phyloP scores from a whole-genome alignment of 2,113 vertebrate species.

The Stegostoma tigrinum region DNA sequence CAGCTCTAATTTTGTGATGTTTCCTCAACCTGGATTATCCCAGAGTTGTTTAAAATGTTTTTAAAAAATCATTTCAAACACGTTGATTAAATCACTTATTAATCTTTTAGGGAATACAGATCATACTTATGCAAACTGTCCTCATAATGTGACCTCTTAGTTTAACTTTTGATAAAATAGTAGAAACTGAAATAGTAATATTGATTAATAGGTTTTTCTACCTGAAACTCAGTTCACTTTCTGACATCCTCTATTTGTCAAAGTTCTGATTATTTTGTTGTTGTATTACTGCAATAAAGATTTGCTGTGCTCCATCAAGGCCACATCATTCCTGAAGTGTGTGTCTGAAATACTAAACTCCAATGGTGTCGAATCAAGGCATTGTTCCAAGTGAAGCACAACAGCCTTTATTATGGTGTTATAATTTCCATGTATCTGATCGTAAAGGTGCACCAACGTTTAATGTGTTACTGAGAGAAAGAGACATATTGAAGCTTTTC shows the following conservation, averaged over 20 bases:
- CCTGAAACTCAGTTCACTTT: too few species aligned
- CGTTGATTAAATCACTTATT: neutral
- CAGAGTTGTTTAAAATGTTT: neutral
- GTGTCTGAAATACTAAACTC: neutral
- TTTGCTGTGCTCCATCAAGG: neutral
- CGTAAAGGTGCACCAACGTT: neutral
- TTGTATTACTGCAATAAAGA: neutral
- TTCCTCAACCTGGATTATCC: neutral
- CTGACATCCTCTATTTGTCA: too few species aligned
- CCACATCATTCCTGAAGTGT: neutral
- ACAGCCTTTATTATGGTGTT: neutral
- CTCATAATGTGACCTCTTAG: neutral
- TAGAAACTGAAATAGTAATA: neutral
- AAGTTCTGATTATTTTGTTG: too few species aligned
- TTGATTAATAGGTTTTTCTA: too few species aligned
- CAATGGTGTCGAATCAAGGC: neutral
- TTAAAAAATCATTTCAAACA: neutral
- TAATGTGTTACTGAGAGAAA: too few species aligned
- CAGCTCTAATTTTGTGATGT: neutral
- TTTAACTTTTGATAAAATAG: neutral
- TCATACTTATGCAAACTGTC: neutral
- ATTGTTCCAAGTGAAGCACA: neutral
- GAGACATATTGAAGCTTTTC: too few species aligned
- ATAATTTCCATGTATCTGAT: neutral
- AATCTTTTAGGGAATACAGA: neutral